These are phyloP conservation scores for Erynnis tages DNA, from an alignment of 2,888 invertebrate genomes.

Conservation along the genomic window DNA sequence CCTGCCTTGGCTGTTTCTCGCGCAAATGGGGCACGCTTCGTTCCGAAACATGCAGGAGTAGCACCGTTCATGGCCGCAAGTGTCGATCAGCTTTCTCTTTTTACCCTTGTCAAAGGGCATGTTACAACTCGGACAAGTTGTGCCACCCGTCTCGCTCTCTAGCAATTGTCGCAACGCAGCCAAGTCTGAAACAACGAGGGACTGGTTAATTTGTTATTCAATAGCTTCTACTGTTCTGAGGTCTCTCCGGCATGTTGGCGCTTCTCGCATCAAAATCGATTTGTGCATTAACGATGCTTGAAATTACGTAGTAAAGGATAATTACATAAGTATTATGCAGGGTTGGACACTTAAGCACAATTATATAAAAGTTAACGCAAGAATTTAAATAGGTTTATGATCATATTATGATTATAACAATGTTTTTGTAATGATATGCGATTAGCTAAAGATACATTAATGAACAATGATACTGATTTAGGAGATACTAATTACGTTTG, in stretches of 20 bases:
- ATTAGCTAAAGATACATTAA: neutral
- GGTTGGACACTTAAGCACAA: slow-evolving; percentile 31
- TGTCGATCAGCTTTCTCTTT: slow-evolving; percentile 96
- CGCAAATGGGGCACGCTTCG: slow-evolving; percentile 94
- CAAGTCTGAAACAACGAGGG: slow-evolving; percentile 84
- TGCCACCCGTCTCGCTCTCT: slow-evolving; percentile 87
- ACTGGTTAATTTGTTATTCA: slow-evolving; percentile 13
- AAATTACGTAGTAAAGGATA: slow-evolving; percentile 43
- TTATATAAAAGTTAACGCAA: slow-evolving; percentile 15
- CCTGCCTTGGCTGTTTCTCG: slow-evolving; percentile 64
- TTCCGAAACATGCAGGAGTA: slow-evolving; percentile 97
- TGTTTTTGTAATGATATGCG: neutral
- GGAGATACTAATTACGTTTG: too few relatives aligned
- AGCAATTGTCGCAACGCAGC: slow-evolving; percentile 91
- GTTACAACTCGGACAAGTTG: slow-evolving; percentile 91
- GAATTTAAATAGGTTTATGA: slow-evolving; percentile 26
- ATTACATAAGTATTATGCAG: slow-evolving; percentile 41
- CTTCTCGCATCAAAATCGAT: slow-evolving; percentile 54
- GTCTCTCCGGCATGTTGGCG: slow-evolving; percentile 36
- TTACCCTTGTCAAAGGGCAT: slow-evolving; percentile 98
- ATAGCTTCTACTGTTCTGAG: neutral
- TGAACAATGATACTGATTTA: too few relatives aligned
- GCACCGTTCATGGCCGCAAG: slow-evolving; percentile 97
- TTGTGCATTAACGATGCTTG: slow-evolving; percentile 58
- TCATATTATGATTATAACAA: slow-evolving; percentile 2